A percentile compares a stretch with the other conserved stretches of the same genome.
Conservation (phyloP, 2,113 vertebrate species). For the Fukomys damarensis region DNA sequence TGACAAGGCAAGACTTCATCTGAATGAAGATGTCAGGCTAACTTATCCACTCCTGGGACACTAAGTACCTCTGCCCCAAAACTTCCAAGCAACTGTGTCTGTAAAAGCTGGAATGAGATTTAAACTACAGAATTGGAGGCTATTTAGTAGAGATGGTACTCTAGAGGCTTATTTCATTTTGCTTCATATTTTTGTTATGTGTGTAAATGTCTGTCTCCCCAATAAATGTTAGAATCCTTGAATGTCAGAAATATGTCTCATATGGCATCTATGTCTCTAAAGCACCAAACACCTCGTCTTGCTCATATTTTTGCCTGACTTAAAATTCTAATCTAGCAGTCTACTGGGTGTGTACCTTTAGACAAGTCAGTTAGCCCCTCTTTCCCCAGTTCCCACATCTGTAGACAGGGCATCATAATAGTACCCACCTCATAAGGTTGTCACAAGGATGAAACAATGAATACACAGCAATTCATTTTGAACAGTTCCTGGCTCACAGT, state of each 20-base stretch:
- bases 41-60: background rate
- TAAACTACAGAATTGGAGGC: slow-evolving; percentile 24
- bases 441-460: slow-evolving; percentile 17
- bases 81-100: slow-evolving; percentile 41
- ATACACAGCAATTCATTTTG: slow-evolving; percentile 39
- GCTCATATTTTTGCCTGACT: slow-evolving; percentile 14
- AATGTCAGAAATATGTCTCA: slow-evolving; percentile 63
- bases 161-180: slow-evolving; percentile 69
- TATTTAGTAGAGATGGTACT: slow-evolving; percentile 62
- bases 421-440: background rate
- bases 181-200: slow-evolving; percentile 69
- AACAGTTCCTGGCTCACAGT: background rate
- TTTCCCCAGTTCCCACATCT: slow-evolving; percentile 26
- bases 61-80: slow-evolving; percentile 6
- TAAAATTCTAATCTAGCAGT: background rate
- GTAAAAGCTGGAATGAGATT: slow-evolving; percentile 43
- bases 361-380: background rate
- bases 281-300: slow-evolving; percentile 33
- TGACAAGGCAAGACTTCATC: background rate
- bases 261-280: slow-evolving; percentile 49
- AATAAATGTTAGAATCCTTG: slow-evolving; percentile 65
- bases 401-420: background rate
- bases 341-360: background rate
- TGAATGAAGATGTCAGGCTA: slow-evolving; percentile 11
- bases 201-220: slow-evolving; percentile 68